Evolutionary conservation across 1,140 invertebrate species (phyloP).

Genomic region (Drosophila ironensis): DNA sequence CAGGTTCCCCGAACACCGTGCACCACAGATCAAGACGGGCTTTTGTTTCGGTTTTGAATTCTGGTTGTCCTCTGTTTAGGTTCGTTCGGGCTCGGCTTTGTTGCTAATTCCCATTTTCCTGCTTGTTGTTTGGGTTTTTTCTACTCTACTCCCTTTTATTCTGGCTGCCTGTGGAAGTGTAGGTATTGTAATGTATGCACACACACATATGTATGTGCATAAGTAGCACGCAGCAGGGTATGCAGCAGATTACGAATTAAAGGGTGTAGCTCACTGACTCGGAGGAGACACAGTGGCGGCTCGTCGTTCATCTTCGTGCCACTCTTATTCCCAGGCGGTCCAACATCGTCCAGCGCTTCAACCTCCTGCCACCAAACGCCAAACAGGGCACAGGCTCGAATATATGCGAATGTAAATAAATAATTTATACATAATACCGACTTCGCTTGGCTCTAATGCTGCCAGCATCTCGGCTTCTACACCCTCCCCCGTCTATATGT

Average conservation of each 20-base stretch:
- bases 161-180: neutral
- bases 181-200: conserved; percentile 16
- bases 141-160: conserved; percentile 8
- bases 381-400: conserved; percentile 36
- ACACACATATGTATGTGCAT: conserved; percentile 22
- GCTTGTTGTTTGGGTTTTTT: neutral
- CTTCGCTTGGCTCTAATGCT: conserved; percentile 26
- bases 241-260: conserved; percentile 4
- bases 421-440: conserved; percentile 74
- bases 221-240: neutral
- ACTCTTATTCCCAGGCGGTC: neutral
- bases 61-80: neutral
- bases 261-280: neutral
- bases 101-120: conserved; percentile 21
- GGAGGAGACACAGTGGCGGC: conserved; percentile 49
- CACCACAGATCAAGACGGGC: neutral
- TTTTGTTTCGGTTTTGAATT: neutral
- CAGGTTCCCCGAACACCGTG: conserved; percentile 11
- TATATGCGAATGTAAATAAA: conserved; percentile 80
- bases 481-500: conserved; percentile 26
- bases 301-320: conserved; percentile 14
- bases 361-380: conserved; percentile 2
- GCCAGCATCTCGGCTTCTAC: conserved; percentile 11
- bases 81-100: conserved; percentile 8
- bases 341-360: too few relatives aligned